These are phyloP conservation scores for Cheiracanthium punctorium DNA, from an alignment of 2,888 invertebrate genomes.

Conservation along the genomic window DNA sequence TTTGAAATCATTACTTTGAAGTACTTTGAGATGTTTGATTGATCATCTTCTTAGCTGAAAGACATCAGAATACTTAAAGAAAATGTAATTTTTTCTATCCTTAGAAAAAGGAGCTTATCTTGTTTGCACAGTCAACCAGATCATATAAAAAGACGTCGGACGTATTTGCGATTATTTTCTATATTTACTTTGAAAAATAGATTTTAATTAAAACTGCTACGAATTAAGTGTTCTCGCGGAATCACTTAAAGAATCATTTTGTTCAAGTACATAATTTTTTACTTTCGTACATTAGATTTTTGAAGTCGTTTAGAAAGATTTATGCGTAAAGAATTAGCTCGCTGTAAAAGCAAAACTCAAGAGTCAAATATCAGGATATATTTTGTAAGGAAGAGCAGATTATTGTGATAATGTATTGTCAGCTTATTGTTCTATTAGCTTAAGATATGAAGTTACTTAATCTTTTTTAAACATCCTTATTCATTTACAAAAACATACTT, in stretches of 20 bases:
- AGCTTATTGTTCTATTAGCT: no score
- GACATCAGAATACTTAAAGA: slow-evolving; percentile 42
- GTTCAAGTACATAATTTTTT: no score
- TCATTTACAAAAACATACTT: no score
- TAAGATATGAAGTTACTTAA: no score
- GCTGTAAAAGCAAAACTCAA: no score
- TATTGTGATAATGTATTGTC: no score
- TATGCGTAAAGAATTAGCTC: no score
- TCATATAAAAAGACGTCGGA: not conserved
- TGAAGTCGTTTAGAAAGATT: no score
- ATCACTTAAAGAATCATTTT: not conserved
- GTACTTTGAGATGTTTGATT: slow-evolving; percentile 59
- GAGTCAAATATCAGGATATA: no score
- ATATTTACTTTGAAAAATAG: slow-evolving; percentile 44
- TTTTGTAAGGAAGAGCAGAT: no score
- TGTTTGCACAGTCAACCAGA: slow-evolving; percentile 49
- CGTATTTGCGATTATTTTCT: slow-evolving; percentile 41
- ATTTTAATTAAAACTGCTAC: slow-evolving; percentile 57
- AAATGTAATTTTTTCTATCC: not conserved
- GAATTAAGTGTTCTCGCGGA: not conserved
- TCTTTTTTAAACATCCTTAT: no score
- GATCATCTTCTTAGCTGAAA: slow-evolving; percentile 40
- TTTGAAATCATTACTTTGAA: slow-evolving; percentile 38
- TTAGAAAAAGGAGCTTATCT: slow-evolving; percentile 37
- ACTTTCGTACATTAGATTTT: no score